Conservation (phyloP, 2,797 vertebrate species). For the Ciconia nigra region DNA sequence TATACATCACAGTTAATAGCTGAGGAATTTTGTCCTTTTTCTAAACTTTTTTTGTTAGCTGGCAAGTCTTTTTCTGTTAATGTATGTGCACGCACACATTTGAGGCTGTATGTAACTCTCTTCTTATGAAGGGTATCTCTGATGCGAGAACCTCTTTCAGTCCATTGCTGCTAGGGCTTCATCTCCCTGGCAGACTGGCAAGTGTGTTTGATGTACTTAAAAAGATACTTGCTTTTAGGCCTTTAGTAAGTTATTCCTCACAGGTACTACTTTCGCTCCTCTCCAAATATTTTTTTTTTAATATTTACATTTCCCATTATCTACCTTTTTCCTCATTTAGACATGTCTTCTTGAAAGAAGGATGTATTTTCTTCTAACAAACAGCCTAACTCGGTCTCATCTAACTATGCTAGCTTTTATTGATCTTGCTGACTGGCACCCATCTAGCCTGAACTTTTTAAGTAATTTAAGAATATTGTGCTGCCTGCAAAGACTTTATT, state of each 20-base stretch:
- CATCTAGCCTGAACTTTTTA: background rate
- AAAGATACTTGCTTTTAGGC: background rate
- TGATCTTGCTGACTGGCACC: background rate
- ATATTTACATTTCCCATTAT: background rate
- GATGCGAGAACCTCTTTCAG: background rate
- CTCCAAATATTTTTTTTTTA: background rate
- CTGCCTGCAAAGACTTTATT: background rate
- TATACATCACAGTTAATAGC: background rate
- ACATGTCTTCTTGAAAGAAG: background rate
- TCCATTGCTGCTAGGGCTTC: background rate
- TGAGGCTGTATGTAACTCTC: background rate
- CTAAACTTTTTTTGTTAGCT: background rate
- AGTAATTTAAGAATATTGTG: background rate
- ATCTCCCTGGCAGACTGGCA: background rate
- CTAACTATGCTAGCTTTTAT: background rate
- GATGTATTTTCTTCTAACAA: background rate
- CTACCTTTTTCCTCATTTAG: background rate
- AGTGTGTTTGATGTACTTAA: background rate
- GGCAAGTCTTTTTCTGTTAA: background rate
- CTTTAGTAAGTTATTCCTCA: background rate
- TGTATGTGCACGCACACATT: rapidly evolving
- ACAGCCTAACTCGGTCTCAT: background rate
- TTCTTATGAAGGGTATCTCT: background rate
- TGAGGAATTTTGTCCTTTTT: background rate
- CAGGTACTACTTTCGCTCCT: background rate